Percentiles rank a stretch among this genome's conserved stretches.
Conservation (phyloP, 2,888 invertebrate species). For the Scaptomyza reducta region DNA sequence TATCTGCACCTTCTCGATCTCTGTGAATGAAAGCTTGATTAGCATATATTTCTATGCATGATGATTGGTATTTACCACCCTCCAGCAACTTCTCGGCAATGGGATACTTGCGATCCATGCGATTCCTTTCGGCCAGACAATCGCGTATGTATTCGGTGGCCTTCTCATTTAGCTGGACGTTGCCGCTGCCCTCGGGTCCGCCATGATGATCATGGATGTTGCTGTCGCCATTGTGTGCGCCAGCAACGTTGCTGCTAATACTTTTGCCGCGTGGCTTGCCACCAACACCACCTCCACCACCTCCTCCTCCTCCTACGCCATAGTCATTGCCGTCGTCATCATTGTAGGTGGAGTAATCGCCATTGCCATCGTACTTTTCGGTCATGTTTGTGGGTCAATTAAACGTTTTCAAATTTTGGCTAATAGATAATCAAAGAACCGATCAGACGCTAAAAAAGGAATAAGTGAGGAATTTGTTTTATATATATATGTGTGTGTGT, state of each 20-base stretch:
- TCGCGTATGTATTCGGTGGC: conserved; percentile 92
- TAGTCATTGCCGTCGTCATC: conserved; percentile 83
- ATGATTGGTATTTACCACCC: conserved; percentile 86
- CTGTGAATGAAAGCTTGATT: conserved; percentile 83
- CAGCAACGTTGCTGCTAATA: conserved; percentile 64
- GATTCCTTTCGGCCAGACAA: conserved; percentile 89
- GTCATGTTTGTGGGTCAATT: conserved; percentile 78
- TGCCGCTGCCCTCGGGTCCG: conserved; percentile 80
- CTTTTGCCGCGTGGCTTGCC: conserved; percentile 74
- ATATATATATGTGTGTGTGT: not conserved
- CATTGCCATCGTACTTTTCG: conserved; percentile 84
- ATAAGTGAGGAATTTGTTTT: conserved; percentile 26
- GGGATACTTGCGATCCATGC: conserved; percentile 89
- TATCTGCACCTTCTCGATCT: conserved; percentile 90
- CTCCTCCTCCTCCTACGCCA: conserved; percentile 34
- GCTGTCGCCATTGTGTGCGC: conserved; percentile 81
- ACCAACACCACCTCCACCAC: conserved; percentile 33
- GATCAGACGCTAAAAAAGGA: conserved; percentile 37
- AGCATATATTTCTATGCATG: not conserved
- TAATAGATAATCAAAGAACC: conserved; percentile 22
- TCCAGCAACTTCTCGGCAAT: conserved; percentile 89
- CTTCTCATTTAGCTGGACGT: conserved; percentile 87
- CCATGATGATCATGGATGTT: conserved; percentile 76
- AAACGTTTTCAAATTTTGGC: conserved; percentile 25
- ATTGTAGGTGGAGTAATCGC: conserved; percentile 82